These are phyloP conservation scores for Eupeodes luniger DNA, from an alignment of 2,888 invertebrate species.

Conservation along the genomic window DNA sequence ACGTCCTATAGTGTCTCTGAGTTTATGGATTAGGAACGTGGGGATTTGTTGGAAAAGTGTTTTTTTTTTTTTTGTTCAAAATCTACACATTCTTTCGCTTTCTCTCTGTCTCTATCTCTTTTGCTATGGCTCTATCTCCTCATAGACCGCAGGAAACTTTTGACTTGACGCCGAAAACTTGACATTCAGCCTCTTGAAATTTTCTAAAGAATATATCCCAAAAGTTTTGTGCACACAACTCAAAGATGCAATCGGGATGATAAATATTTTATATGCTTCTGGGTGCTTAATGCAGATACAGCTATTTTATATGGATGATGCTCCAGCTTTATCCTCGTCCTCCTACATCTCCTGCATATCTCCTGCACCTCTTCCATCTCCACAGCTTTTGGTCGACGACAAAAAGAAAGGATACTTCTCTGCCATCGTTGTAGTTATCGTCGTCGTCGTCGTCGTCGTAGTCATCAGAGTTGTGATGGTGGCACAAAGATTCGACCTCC, in stretches of 20 bases:
- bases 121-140: neutral
- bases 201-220: conserved; percentile 24
- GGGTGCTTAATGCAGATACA: conserved; percentile 48
- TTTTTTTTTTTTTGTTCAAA: conserved; percentile 8
- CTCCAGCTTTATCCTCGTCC: neutral
- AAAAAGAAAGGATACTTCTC: conserved; percentile 16
- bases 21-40: conserved; percentile 69
- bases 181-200: conserved; percentile 63
- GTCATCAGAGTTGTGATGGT: conserved; percentile 8
- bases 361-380: neutral
- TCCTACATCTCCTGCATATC: neutral
- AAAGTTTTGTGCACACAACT: conserved; percentile 48
- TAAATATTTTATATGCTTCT: conserved; percentile 61
- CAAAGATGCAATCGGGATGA: conserved; percentile 63
- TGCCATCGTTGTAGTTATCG: neutral
- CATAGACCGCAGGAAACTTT: conserved; percentile 61
- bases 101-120: neutral
- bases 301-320: conserved; percentile 27
- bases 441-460: neutral
- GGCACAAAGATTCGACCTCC: conserved; percentile 41
- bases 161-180: conserved; percentile 63
- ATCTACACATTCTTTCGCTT: too few relatives aligned
- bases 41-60: conserved; percentile 4
- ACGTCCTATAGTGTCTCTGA: conserved; percentile 47
- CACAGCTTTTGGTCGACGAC: neutral